Evolutionary conservation across 2,113 vertebrate genomes (phyloP), one percentile per base, ranked within the genome.

Genomic region (Datnioides undecimradiatus): DNA sequence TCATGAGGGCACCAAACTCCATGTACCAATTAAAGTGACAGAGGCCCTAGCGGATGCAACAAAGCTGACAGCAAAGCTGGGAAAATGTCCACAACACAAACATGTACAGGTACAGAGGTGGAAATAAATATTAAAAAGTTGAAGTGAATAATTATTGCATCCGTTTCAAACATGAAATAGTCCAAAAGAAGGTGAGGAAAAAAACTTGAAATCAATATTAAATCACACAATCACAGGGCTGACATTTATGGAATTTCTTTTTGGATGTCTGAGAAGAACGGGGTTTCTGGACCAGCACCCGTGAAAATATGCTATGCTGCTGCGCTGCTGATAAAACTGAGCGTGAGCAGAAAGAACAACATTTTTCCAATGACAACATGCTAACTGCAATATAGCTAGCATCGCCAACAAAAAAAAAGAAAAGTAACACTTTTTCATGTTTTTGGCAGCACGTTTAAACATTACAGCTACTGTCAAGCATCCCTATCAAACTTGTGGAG

Each of bases 381-480:
- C 85, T 48, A 77, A 73, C 84, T 72, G 64, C 69, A 80, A 59
- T 60, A 65, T 8, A 75, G 55, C 66, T 80, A 82, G 79, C 27
- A 67, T 55, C 43, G 25, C 10, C 8, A 36, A 27, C 17, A 72
- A 80, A 73, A 63, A 48, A 10, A 23, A 73, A 82, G 72, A 59
- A 48, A 13, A n/a, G 36, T 41, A 40, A 17, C 25, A 21, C 8
- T 78, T 60, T 70, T 58, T 51, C 55, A 75, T 70, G 45, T 43
- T 75, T 81, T 79, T 90, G 87, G 90, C 88, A 82, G 78, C 34
- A 40, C 43, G 40, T 52, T 77, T 41, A 72, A 62, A 81, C 79
- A 92, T 92, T 84, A 91, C 92, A 88, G 76, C 79, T 79, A 66
- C 85, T 54, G 71, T 62, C 75, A 93, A 91, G 87, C 83, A 93